Conservation (phyloP, 2,113 vertebrate genomes). For the Spea bombifrons region DNA sequence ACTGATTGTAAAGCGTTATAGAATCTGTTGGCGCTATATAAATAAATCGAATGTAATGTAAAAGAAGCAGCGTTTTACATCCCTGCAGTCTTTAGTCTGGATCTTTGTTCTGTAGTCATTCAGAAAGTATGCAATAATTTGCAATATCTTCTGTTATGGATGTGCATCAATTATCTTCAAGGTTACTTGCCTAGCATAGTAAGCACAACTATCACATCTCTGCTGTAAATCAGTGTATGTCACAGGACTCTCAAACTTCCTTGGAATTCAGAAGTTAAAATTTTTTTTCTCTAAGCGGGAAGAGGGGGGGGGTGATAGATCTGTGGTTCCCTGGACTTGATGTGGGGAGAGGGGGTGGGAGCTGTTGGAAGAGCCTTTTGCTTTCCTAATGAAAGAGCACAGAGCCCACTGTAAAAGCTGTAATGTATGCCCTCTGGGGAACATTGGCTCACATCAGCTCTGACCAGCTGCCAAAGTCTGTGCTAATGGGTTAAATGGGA, state of each 20-base stretch:
- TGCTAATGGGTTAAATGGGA: conserved; percentile 46
- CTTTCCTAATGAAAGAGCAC: conserved; percentile 23
- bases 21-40: too few relatives aligned
- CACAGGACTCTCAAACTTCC: conserved; percentile 3
- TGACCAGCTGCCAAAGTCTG: conserved; percentile 38
- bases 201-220: not conserved
- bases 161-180: not conserved
- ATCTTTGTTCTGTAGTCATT: not conserved
- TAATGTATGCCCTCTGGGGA: conserved; percentile 35
- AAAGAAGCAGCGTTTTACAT: too few relatives aligned
- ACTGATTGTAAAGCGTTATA: too few relatives aligned
- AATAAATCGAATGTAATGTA: too few relatives aligned
- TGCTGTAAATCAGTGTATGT: not conserved
- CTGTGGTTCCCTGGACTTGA: conserved; percentile 10
- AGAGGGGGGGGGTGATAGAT: not conserved
- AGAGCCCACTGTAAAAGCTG: conserved; percentile 26
- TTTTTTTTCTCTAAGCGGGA: not conserved
- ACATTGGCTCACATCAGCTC: not conserved
- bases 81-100: not conserved
- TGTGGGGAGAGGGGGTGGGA: not conserved
- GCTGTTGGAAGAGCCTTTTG: not conserved
- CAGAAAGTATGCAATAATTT: not conserved
- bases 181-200: conserved; percentile 5
- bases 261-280: conserved; percentile 10
- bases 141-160: not conserved